Percentiles rank a stretch among this genome's conserved stretches.
Conservation (phyloP, 1,140 invertebrate genomes). For the Saxidomus purpurata region DNA sequence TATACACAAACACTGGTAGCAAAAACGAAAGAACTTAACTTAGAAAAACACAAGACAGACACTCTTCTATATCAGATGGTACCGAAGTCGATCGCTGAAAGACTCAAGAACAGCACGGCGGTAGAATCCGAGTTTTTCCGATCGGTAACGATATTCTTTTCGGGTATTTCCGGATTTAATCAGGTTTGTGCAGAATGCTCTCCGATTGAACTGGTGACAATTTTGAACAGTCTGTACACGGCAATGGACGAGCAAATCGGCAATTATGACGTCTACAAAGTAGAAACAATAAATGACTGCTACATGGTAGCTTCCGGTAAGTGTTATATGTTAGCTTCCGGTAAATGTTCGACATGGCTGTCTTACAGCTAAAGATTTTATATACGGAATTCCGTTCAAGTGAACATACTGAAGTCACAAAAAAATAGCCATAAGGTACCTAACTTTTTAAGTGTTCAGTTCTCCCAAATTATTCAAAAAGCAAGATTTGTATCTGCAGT, state of each 20-base stretch:
- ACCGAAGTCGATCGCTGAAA: constrained; percentile 87
- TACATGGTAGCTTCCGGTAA: constrained; percentile 85
- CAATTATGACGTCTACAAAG: constrained; percentile 83
- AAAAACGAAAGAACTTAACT: constrained; percentile 83
- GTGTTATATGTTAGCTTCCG: neutral
- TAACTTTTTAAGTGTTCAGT: too few species aligned
- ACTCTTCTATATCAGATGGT: constrained; percentile 87
- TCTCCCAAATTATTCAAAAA: too few species aligned
- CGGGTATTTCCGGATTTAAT: constrained; percentile 94
- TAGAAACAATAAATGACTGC: constrained; percentile 85
- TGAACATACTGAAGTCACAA: too few species aligned
- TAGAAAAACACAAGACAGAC: constrained; percentile 84
- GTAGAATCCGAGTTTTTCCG: constrained; percentile 86
- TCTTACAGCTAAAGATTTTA: too few species aligned
- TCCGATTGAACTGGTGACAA: constrained; percentile 92
- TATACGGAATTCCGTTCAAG: too few species aligned
- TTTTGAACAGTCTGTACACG: constrained; percentile 82
- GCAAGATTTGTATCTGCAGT: too few species aligned
- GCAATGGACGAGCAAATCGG: constrained; percentile 81
- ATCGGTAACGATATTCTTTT: constrained; percentile 89
- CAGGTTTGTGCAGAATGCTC: constrained; percentile 93
- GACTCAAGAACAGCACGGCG: constrained; percentile 84
- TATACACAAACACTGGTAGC: constrained; percentile 83
- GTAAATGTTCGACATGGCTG: too few species aligned
- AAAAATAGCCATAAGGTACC: too few species aligned